phyloP scores from a whole-genome alignment of 1,140 invertebrate species.

The Drosophila grimshawi region DNA sequence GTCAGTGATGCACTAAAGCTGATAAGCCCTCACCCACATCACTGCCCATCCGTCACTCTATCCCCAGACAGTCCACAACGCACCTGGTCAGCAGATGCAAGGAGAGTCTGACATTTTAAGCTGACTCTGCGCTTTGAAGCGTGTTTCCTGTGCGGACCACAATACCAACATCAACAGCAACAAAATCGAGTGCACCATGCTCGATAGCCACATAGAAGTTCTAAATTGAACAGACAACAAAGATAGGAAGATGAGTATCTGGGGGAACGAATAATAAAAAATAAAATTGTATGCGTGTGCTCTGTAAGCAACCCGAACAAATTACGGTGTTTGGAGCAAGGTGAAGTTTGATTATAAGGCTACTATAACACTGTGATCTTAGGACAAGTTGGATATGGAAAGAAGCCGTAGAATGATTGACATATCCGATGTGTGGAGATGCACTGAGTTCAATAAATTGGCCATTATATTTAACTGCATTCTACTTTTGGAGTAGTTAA shows the following conservation, averaged over 20 bases:
- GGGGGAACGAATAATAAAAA: background rate
- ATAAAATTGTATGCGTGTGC: conserved; percentile 20
- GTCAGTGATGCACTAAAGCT: conserved; percentile 4
- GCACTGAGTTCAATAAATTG: background rate
- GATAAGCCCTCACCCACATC: background rate
- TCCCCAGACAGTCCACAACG: background rate
- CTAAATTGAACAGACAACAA: background rate
- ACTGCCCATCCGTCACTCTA: background rate
- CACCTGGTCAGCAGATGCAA: conserved; percentile 26
- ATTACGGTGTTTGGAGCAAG: conserved; percentile 9
- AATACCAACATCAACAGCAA: background rate
- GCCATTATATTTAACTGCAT: background rate
- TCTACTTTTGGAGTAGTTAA: background rate
- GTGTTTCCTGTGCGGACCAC: conserved; percentile 4
- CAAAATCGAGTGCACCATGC: conserved; percentile 13
- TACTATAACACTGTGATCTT: background rate
- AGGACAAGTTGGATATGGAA: conserved; percentile 11
- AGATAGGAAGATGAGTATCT: background rate
- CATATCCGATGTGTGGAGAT: background rate
- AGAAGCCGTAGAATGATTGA: background rate
- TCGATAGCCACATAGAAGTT: conserved; percentile 20
- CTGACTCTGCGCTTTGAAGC: conserved; percentile 35
- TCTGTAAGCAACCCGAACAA: conserved; percentile 27
- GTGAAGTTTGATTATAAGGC: conserved; percentile 52
- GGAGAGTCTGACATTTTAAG: conserved; percentile 44